Evolutionary conservation across 2,797 vertebrate species (phyloP), one percentile per base, ranked within the genome.

Genomic region (Hemitrygon akajei): DNA sequence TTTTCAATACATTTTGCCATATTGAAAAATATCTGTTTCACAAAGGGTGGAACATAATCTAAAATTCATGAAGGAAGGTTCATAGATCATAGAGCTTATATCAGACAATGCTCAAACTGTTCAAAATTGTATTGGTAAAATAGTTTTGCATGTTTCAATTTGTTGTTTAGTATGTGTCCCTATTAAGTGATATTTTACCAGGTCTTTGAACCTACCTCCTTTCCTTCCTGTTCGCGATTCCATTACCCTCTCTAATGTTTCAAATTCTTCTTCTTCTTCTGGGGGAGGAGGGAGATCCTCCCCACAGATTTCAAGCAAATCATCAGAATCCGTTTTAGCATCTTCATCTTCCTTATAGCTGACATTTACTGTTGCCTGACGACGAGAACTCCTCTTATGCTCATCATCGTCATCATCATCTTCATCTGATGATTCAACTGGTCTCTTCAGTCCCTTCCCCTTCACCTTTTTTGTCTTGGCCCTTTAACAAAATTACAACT

Each of bases 321-420:
- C 99, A 94, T 99, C 99, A 0, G 99, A 99, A 96, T 99, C 99
- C 0, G 99, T 99, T 96, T 99, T 99, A 94, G 98, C 96, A 94
- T 99, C 99, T 94, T 99, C 99, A n/a, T 98, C 98, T 96, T 99
- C 99, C 95, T 99, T 99, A 95, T 99, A 99, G 96, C 98, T 99
- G 94, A 99, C 94, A 56, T 99, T 99, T 93, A 99, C 98, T 0
- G 99, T 99, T 94, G 99, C 99, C 95, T 99, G 98, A 84, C 99
- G 98, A 94, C 98, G 97, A 86, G 98, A 98, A 73, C 97, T 97
- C 95, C 98, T 98, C 95, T 98, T 98, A 69, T 75, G 71, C 22
- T 75, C 71, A 96, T 98, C 98, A 94, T 97, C 97, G 47, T 98
- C 98, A 27, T 98, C 98, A 1, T 98, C 96, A 0, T 96, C 97